Percentiles rank a stretch among this genome's conserved stretches.
Conservation (phyloP, 2,113 vertebrate genomes). For the Sakesphorus luctuosus region DNA sequence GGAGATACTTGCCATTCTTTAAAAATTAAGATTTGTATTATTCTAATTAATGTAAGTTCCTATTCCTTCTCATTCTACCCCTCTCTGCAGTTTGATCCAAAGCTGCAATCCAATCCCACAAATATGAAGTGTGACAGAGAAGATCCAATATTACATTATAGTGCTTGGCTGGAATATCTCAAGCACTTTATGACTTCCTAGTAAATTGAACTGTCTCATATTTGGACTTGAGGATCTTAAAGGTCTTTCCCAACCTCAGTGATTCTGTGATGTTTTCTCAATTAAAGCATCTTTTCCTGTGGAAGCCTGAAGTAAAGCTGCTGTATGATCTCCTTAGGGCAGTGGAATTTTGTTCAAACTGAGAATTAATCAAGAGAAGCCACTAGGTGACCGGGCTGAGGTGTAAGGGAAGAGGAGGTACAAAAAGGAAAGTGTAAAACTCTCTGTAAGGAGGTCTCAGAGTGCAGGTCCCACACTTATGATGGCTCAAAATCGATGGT, state of each 20-base stretch:
- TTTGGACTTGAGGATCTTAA: not conserved
- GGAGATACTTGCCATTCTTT: not conserved
- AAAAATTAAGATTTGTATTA: not conserved
- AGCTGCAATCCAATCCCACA: not conserved
- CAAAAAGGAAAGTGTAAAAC: not conserved
- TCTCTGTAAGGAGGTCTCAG: not conserved
- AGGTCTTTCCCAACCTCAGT: not conserved
- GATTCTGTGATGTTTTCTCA: not conserved
- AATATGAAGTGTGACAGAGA: not conserved
- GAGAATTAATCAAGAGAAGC: not conserved
- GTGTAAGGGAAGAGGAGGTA: not conserved
- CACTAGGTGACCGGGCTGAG: not conserved
- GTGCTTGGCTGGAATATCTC: not conserved
- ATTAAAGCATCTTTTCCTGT: not conserved
- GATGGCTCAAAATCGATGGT: not conserved
- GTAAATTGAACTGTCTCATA: not conserved
- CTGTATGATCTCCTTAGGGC: not conserved
- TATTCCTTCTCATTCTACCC: not conserved
- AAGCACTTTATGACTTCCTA: not conserved
- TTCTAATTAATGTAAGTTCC: not conserved
- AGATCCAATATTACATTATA: not conserved
- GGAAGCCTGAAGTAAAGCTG: not conserved
- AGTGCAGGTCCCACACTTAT: not conserved
- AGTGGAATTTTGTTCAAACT: not conserved
- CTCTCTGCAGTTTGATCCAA: not conserved